Evolutionary conservation across 2,888 invertebrate genomes (phyloP).

Genomic region (Bursaphelenchus okinawaensis): DNA sequence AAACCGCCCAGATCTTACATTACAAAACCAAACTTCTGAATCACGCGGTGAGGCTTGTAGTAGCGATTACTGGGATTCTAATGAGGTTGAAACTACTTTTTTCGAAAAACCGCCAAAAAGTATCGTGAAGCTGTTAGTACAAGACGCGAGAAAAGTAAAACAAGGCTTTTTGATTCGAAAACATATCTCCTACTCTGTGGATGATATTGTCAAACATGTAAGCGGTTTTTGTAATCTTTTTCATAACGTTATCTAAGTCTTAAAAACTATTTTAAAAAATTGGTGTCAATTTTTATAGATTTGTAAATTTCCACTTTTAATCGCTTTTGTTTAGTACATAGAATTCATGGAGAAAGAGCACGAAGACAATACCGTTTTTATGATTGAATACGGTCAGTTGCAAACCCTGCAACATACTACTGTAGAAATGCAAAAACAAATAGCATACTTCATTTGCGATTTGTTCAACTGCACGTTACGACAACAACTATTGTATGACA

Average conservation of each 20-base stretch:
- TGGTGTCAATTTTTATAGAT: neutral
- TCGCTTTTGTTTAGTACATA: neutral
- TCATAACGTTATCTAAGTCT: too few relatives aligned
- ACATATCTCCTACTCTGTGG: neutral
- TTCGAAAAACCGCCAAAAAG: too few relatives aligned
- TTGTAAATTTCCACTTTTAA: neutral
- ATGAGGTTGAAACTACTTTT: too few relatives aligned
- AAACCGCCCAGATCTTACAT: too few relatives aligned
- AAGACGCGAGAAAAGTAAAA: too few relatives aligned
- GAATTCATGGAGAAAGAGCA: neutral
- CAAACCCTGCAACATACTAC: neutral
- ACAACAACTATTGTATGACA: neutral
- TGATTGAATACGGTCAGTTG: neutral
- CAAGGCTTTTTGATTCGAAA: neutral
- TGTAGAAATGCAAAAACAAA: neutral
- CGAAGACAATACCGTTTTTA: neutral
- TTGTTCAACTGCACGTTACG: constrained; percentile 2
- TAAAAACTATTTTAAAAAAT: neutral
- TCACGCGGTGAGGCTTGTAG: too few relatives aligned
- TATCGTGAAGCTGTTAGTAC: too few relatives aligned
- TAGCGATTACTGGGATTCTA: too few relatives aligned
- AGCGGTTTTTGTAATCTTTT: neutral
- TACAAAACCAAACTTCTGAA: too few relatives aligned
- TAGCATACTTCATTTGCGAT: neutral
- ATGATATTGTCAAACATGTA: constrained; percentile 2